phyloP scores from a whole-genome alignment of 2,888 invertebrate genomes.

The Archaeoteleia sp. region DNA sequence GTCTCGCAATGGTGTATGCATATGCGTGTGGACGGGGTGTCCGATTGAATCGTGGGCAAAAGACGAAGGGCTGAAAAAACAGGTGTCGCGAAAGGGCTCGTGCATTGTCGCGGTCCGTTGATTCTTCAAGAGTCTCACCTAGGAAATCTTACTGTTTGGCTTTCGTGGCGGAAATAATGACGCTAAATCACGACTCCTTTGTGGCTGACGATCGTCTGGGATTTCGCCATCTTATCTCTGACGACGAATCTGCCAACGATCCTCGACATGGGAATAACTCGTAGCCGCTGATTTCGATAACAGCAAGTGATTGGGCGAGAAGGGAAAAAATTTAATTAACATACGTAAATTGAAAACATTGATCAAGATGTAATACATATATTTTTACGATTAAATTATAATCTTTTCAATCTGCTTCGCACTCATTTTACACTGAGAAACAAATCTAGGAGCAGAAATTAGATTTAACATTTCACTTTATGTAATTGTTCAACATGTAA shows the following conservation, averaged over 20 bases:
- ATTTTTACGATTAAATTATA: too few relatives aligned
- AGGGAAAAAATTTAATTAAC: not conserved
- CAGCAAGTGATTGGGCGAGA: too few relatives aligned
- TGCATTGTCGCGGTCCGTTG: conserved; percentile 62
- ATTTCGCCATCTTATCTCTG: conserved; percentile 47
- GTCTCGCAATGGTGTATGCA: conserved; percentile 48
- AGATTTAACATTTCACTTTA: too few relatives aligned
- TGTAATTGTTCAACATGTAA: too few relatives aligned
- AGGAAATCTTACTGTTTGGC: conserved; percentile 38
- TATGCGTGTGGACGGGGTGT: conserved; percentile 59
- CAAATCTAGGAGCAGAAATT: too few relatives aligned
- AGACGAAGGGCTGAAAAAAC: conserved; percentile 57
- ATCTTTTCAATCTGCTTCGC: too few relatives aligned
- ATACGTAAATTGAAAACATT: too few relatives aligned
- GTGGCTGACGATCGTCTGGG: conserved; percentile 41
- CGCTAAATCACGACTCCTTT: conserved; percentile 47
- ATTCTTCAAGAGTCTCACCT: conserved; percentile 53
- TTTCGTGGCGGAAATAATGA: conserved; percentile 47
- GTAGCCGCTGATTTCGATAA: conserved; percentile 1
- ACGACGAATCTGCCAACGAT: conserved; percentile 25
- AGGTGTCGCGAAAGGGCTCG: conserved; percentile 64
- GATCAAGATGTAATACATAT: too few relatives aligned
- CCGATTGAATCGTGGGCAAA: conserved; percentile 71
- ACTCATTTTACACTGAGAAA: too few relatives aligned
- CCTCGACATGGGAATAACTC: conserved; percentile 46